phyloP scores from a whole-genome alignment of 1,140 invertebrate species.

The Drosophila carrolli region DNA sequence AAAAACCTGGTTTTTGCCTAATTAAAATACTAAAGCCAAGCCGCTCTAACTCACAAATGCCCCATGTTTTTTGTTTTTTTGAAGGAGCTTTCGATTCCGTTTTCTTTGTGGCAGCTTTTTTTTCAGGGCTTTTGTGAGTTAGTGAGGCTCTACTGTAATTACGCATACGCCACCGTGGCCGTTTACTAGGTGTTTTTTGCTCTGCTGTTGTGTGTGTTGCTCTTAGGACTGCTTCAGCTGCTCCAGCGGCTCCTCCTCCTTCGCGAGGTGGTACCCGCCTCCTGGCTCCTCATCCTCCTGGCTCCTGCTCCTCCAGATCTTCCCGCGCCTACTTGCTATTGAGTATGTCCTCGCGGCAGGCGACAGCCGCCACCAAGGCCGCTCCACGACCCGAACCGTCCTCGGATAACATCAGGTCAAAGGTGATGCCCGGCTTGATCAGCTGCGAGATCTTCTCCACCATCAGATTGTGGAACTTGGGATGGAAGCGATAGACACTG shows the following conservation, averaged over 20 bases:
- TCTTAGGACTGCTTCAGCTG: constrained; percentile 25
- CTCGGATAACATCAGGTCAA: constrained; percentile 98
- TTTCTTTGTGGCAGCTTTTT: constrained; percentile 24
- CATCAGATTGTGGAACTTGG: constrained; percentile 99
- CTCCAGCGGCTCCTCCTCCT: constrained; percentile 1
- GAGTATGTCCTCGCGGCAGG: constrained; percentile 85
- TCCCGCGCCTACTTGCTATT: constrained; percentile 50
- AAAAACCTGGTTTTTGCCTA: constrained; percentile 44
- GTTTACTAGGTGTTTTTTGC: constrained; percentile 31
- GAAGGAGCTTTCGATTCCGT: constrained; percentile 12
- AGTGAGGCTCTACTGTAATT: constrained; percentile 33
- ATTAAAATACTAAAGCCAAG: constrained; percentile 49
- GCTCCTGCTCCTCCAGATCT: constrained; percentile 3
- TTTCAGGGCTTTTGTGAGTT: constrained; percentile 17
- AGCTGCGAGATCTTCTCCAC: constrained; percentile 95
- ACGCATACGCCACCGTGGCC: constrained; percentile 40
- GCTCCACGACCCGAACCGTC: constrained; percentile 99
- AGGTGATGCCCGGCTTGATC: constrained; percentile 90
- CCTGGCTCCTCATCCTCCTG: not conserved
- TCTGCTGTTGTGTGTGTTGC: constrained; percentile 25
- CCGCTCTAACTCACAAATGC: constrained; percentile 28
- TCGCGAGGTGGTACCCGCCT: not conserved
- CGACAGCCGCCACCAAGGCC: constrained; percentile 98
- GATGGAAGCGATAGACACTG: constrained; percentile 99
- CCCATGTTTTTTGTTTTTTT: not conserved